Base-by-base conservation (phyloP, 2,113 vertebrate genomes). In the Perognathus longimembris region DNA sequence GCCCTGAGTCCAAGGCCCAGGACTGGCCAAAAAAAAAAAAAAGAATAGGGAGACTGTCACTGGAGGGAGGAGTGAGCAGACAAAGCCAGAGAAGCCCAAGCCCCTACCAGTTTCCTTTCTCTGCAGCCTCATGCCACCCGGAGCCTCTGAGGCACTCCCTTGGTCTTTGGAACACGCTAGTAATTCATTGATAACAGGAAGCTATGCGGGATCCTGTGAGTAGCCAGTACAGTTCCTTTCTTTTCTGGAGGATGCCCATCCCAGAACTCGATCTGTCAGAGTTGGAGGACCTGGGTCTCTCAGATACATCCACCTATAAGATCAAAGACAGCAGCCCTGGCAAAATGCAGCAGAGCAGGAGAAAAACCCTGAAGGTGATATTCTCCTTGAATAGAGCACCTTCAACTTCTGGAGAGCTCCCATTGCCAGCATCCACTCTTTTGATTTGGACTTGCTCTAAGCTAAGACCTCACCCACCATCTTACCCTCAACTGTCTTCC, bases 221-320 rank as follows among this genome's bases (percentile, higher is more conserved):
- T 97, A 99, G 97, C 98, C 99, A 99, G 96, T 99, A 99, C 24
- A 98, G 99, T 69, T 99, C 99, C 95, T 99, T 99, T 97, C 98
- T 99, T 30, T 99, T 98, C 98, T 99, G 99, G 99, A 99, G 99
- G 97, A 98, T 99, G 98, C 99, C 99, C 0, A 99, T 99, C 96
- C 98, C 98, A 0, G 97, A 97, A 26, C 97, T 99, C 85, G 98
- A 99, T 42, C 89, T 98, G 95, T 98, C 98, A 0, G 99, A 99
- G 97, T 98, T 99, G 90, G 98, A 99, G 95, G 98, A 98, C 94
- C 95, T 99, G 93, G 98, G 98, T 38, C 80, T 99, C 45, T 50
- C 61, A 0, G 97, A 98, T 42, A 2, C 91, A 30, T 78, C 96
- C 28, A 89, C 94, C 54, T 97, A 98, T 97, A 96, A 98, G n/a